A percentile compares a stretch with the other conserved stretches of the same genome.
Conservation (phyloP, 2,797 vertebrate genomes). For the Mus caroli region DNA sequence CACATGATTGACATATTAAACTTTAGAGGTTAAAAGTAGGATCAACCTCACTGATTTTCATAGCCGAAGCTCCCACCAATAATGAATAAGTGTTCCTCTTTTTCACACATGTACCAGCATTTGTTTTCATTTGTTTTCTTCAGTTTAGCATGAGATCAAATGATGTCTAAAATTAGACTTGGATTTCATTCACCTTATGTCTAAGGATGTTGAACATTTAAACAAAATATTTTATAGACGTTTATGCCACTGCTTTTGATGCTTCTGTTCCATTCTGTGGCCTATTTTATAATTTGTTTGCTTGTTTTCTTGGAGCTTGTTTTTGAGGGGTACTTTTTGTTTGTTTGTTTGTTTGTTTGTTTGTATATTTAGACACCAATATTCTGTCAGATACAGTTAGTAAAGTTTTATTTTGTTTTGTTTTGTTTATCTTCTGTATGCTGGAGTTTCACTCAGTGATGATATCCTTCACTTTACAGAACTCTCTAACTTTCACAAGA, state of each 20-base stretch:
- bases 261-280: neutral
- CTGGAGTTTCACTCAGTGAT: neutral
- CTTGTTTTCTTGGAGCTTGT: neutral
- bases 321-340: neutral
- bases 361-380: neutral
- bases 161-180: neutral
- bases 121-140: neutral
- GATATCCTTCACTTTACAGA: neutral
- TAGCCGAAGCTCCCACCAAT: neutral
- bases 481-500: neutral
- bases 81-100: neutral
- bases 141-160: neutral
- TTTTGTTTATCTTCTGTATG: neutral
- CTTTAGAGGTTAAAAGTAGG: neutral
- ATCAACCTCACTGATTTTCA: neutral
- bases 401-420: neutral
- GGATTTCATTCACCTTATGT: neutral
- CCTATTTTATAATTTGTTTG: neutral
- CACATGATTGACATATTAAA: neutral
- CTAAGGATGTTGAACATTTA: neutral
- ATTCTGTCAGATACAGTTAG: neutral
- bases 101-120: neutral
- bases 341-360: neutral
- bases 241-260: neutral
- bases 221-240: neutral